These are phyloP conservation scores for Synanthedon formicaeformis DNA, from an alignment of 2,888 invertebrate genomes.

Conservation along the genomic window DNA sequence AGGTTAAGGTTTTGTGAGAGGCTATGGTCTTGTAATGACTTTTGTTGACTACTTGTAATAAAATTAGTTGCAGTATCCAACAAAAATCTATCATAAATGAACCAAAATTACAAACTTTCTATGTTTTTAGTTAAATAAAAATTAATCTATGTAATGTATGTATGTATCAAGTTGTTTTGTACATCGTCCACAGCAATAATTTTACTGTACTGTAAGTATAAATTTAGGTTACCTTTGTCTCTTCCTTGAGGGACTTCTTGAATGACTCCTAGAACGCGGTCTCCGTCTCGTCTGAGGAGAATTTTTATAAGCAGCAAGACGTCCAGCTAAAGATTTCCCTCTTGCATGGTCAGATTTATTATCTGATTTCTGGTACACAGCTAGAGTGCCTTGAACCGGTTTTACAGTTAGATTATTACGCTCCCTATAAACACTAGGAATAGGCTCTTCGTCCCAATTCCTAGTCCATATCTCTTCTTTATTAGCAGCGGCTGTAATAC, in stretches of 20 bases:
- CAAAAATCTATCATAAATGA: too few relatives aligned
- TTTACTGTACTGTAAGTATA: not conserved
- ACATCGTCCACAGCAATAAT: too few relatives aligned
- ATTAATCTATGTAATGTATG: too few relatives aligned
- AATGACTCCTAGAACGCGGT: constrained; percentile 45
- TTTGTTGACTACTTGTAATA: too few relatives aligned
- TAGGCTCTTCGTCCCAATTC: constrained; percentile 95
- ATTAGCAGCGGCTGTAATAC: constrained; percentile 90
- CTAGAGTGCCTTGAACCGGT: constrained; percentile 68
- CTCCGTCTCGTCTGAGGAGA: constrained; percentile 47
- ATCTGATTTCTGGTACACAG: constrained; percentile 70
- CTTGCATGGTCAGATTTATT: constrained; percentile 30
- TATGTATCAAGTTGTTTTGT: too few relatives aligned
- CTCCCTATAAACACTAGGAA: constrained; percentile 89
- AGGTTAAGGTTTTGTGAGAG: too few relatives aligned
- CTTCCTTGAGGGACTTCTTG: constrained; percentile 64
- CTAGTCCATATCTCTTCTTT: constrained; percentile 89
- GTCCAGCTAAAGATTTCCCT: constrained; percentile 24
- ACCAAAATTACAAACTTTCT: too few relatives aligned
- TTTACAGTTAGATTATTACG: constrained; percentile 76
- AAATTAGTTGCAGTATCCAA: too few relatives aligned
- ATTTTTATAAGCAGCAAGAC: constrained; percentile 33
- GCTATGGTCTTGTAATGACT: too few relatives aligned
- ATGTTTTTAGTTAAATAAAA: too few relatives aligned
- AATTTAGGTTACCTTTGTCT: constrained; percentile 43